A percentile compares a stretch with the other conserved stretches of the same genome.
These are phyloP conservation scores for Sminthurinus aureus DNA, from an alignment of 2,888 invertebrate species.

Conservation along the genomic window DNA sequence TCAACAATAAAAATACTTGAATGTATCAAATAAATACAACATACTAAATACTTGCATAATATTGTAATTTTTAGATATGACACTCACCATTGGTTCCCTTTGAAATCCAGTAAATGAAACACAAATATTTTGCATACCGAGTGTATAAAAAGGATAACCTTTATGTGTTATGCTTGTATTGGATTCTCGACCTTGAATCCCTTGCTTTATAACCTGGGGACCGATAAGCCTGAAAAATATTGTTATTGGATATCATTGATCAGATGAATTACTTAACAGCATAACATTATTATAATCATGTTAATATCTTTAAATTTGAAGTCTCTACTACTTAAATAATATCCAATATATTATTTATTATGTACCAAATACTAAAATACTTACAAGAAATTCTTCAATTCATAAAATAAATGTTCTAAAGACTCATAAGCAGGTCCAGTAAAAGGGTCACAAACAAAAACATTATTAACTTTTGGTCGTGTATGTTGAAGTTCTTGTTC, in stretches of 20 bases:
- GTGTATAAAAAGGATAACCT: constrained; percentile 78
- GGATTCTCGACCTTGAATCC: constrained; percentile 8
- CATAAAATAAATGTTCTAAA: constrained; percentile 61
- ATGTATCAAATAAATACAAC: too few species aligned
- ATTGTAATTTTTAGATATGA: too few species aligned
- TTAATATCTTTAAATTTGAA: too few species aligned
- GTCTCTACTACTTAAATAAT: too few species aligned
- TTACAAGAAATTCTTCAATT: constrained; percentile 72
- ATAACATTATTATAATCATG: too few species aligned
- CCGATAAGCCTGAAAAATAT: constrained; percentile 76
- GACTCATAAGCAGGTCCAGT: constrained; percentile 75
- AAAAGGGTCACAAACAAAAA: constrained; percentile 82
- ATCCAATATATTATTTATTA: too few species aligned
- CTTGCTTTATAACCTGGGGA: constrained; percentile 75
- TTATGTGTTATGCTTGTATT: constrained; percentile 73
- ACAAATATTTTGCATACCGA: constrained; percentile 78
- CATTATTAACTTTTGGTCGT: constrained; percentile 72
- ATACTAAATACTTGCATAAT: too few species aligned
- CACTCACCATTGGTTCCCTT: constrained; percentile 49
- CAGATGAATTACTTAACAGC: too few species aligned
- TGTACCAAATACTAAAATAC: constrained; percentile 62
- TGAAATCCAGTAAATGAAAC: constrained; percentile 71
- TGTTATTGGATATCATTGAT: background rate
- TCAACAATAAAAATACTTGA: background rate
- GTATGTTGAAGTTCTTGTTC: constrained; percentile 70